Conservation (phyloP, 1,140 invertebrate species). For the Drosophila kohkoa region DNA sequence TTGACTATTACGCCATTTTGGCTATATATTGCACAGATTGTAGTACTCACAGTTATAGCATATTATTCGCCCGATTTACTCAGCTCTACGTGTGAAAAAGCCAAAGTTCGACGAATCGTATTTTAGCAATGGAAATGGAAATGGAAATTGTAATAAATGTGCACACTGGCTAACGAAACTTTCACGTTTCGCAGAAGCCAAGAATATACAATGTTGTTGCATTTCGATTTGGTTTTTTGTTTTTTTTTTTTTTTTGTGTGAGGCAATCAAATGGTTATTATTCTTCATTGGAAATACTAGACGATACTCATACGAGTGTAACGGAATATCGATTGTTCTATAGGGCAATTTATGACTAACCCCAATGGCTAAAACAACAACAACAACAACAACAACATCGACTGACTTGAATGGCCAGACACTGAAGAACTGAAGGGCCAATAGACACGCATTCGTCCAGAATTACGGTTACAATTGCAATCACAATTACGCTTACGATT, state of each 20-base stretch:
- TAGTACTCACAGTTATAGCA: slow-evolving; percentile 4
- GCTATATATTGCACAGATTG: not conserved
- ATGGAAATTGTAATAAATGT: slow-evolving; percentile 29
- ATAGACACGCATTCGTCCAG: slow-evolving; percentile 9
- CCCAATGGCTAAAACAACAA: slow-evolving; percentile 1
- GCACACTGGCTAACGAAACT: slow-evolving; percentile 12
- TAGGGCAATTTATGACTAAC: slow-evolving; percentile 28
- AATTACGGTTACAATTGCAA: slow-evolving; percentile 23
- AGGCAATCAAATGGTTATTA: slow-evolving; percentile 16
- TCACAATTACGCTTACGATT: slow-evolving; percentile 27
- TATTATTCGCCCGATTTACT: slow-evolving; percentile 10
- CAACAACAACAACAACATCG: not conserved
- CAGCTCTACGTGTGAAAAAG: slow-evolving; percentile 39
- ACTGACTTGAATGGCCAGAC: slow-evolving; percentile 14
- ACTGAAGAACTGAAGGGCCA: slow-evolving; percentile 1
- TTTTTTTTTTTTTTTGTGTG: not conserved
- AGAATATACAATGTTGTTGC: slow-evolving; percentile 23
- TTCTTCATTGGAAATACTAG: slow-evolving; percentile 23
- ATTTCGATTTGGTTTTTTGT: not conserved
- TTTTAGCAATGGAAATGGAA: not conserved
- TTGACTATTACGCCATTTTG: slow-evolving; percentile 17
- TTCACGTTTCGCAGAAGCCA: slow-evolving; percentile 32
- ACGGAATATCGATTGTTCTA: slow-evolving; percentile 40
- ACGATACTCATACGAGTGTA: slow-evolving; percentile 17
- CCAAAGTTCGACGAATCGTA: slow-evolving; percentile 25